phyloP scores from a whole-genome alignment of 2,888 invertebrate species.

The Tribolium freemani region DNA sequence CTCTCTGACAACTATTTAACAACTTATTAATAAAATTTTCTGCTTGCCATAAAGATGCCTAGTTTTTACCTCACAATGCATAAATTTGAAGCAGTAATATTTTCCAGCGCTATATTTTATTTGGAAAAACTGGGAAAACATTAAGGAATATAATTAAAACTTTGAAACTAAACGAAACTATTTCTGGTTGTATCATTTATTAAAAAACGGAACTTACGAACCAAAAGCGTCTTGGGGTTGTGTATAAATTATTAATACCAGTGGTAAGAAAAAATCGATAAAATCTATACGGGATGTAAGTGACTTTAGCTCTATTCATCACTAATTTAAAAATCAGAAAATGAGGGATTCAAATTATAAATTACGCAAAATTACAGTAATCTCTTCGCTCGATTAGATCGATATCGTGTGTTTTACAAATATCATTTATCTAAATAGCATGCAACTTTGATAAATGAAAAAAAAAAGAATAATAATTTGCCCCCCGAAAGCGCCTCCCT shows the following conservation, averaged over 20 bases:
- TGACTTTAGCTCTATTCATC: background rate
- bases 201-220: too few relatives aligned
- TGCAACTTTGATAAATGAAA: background rate
- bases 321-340: background rate
- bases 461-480: background rate
- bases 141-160: too few relatives aligned
- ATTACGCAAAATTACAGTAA: background rate
- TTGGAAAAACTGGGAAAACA: background rate
- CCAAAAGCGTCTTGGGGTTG: too few relatives aligned
- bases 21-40: background rate
- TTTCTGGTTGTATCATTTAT: too few relatives aligned
- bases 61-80: too few relatives aligned
- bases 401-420: background rate
- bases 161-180: too few relatives aligned
- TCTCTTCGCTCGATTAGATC: background rate
- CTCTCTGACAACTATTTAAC: background rate
- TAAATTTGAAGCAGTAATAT: background rate
- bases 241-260: too few relatives aligned
- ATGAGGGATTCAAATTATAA: background rate
- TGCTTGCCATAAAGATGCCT: background rate
- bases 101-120: too few relatives aligned
- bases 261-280: too few relatives aligned
- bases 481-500: constrained; percentile 8
- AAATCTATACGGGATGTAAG: background rate
- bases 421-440: background rate